A percentile compares a stretch with the other conserved stretches of the same genome.
phyloP scores from a whole-genome alignment of 2,797 vertebrate species.

The Nannoperca obscura region DNA sequence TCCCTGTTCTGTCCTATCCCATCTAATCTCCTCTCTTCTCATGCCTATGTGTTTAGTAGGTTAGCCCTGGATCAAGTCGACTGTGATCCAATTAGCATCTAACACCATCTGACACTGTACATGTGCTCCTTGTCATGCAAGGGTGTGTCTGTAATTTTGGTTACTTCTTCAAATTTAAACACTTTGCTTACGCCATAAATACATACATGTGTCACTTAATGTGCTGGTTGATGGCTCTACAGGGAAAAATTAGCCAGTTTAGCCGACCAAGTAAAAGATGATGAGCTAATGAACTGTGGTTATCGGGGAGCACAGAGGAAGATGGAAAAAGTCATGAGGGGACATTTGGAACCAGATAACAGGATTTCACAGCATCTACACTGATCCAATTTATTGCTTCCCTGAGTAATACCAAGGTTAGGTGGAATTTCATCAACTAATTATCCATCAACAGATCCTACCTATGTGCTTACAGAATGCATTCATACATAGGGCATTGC shows the following conservation, averaged over 20 bases:
- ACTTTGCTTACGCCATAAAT: not conserved
- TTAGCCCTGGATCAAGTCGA: slow-evolving; percentile 73
- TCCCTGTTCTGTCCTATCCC: slow-evolving; percentile 60
- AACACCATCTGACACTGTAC: slow-evolving; percentile 60
- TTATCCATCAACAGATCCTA: slow-evolving; percentile 40
- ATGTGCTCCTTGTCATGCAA: slow-evolving; percentile 23
- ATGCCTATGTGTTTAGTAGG: slow-evolving; percentile 67
- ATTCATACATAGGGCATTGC: not conserved
- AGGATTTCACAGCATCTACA: slow-evolving; percentile 69
- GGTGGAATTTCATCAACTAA: slow-evolving; percentile 62
- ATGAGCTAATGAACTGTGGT: slow-evolving; percentile 48
- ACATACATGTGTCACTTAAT: not conserved
- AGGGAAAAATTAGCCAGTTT: slow-evolving; percentile 10
- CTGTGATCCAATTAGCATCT: slow-evolving; percentile 78
- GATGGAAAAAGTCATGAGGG: slow-evolving; percentile 50
- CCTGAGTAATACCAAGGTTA: slow-evolving; percentile 54
- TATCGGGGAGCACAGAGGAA: slow-evolving; percentile 36
- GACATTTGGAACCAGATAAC: slow-evolving; percentile 70
- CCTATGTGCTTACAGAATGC: slow-evolving; percentile 1
- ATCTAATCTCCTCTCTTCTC: slow-evolving; percentile 71
- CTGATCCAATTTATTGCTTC: slow-evolving; percentile 72
- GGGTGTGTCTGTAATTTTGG: slow-evolving; percentile 2
- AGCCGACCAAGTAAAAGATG: slow-evolving; percentile 23
- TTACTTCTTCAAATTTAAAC: not conserved
- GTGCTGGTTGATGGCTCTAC: slow-evolving; percentile 11